phyloP scores from a whole-genome alignment of 1,140 invertebrate species.

The Drosophila kohkoa region DNA sequence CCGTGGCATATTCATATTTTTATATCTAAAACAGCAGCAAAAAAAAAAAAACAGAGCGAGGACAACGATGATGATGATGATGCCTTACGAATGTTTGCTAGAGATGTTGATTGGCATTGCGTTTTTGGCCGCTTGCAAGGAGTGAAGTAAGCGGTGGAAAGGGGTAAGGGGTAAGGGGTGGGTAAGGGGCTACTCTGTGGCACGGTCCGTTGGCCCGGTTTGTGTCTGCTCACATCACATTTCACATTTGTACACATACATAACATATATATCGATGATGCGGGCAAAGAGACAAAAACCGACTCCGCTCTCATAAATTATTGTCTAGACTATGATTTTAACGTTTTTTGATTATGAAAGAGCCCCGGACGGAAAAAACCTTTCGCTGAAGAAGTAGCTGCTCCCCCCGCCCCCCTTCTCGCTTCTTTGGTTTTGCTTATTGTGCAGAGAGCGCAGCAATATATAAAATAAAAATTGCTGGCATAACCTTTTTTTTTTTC shows the following conservation, averaged over 20 bases:
- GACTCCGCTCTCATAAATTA: conserved; percentile 80
- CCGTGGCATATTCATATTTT: conserved; percentile 65
- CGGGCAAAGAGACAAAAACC: conserved; percentile 59
- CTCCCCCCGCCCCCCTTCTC: neutral
- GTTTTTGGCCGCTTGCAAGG: conserved; percentile 19
- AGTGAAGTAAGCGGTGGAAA: too few relatives aligned
- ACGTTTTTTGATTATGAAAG: conserved; percentile 85
- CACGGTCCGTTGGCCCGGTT: conserved; percentile 21
- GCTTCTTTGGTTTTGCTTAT: conserved; percentile 8
- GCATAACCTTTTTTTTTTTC: conserved; percentile 60
- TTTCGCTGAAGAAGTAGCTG: conserved; percentile 29
- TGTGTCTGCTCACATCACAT: neutral
- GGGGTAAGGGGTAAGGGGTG: too few relatives aligned
- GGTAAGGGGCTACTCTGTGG: too few relatives aligned
- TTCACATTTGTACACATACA: too few relatives aligned
- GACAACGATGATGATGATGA: conserved; percentile 46
- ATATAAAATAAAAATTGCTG: conserved; percentile 78
- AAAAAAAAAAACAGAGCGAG: conserved; percentile 41
- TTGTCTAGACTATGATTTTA: conserved; percentile 85
- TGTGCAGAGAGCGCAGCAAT: conserved; percentile 38
- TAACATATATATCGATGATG: conserved; percentile 43
- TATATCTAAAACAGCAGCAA: conserved; percentile 48
- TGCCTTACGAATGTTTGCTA: conserved; percentile 81
- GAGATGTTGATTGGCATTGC: conserved; percentile 81
- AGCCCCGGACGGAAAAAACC: conserved; percentile 43